A percentile compares a stretch with the other conserved stretches of the same genome.
These are phyloP conservation scores for Varecia variegata DNA, from an alignment of 2,797 vertebrate species.

Conservation along the genomic window DNA sequence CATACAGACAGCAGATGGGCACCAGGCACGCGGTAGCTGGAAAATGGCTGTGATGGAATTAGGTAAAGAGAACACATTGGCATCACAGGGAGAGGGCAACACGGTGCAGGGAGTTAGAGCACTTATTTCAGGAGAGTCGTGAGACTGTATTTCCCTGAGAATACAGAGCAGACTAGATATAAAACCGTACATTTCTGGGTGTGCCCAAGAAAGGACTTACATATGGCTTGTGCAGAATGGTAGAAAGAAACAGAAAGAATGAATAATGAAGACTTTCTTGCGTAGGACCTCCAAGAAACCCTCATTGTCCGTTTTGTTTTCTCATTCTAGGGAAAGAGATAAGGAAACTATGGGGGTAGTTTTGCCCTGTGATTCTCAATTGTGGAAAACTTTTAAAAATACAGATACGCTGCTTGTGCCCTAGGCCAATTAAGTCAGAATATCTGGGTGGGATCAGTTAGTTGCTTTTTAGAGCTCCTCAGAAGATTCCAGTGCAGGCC, in stretches of 20 bases:
- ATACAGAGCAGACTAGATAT: not conserved
- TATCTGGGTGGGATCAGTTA: not conserved
- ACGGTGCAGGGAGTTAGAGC: not conserved
- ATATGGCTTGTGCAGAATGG: not conserved
- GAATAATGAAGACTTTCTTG: not conserved
- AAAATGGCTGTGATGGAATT: slow-evolving; percentile 82
- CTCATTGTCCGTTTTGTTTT: not conserved
- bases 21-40: slow-evolving; percentile 89
- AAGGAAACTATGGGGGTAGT: not conserved
- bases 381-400: not conserved
- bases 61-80: slow-evolving; percentile 53
- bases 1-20: slow-evolving; percentile 88
- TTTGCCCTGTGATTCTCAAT: not conserved
- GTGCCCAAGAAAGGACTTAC: not conserved
- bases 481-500: not conserved
- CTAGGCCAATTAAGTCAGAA: not conserved
- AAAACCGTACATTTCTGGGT: not conserved
- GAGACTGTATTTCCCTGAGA: not conserved
- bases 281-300: not conserved
- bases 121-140: not conserved
- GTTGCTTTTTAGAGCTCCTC: not conserved
- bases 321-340: not conserved
- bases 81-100: not conserved
- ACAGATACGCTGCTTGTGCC: not conserved
- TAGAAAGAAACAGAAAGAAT: not conserved